Percentiles rank a stretch among this genome's conserved stretches.
Conservation (phyloP, 2,797 vertebrate genomes). For the Paratrypauchen microcephalus region DNA sequence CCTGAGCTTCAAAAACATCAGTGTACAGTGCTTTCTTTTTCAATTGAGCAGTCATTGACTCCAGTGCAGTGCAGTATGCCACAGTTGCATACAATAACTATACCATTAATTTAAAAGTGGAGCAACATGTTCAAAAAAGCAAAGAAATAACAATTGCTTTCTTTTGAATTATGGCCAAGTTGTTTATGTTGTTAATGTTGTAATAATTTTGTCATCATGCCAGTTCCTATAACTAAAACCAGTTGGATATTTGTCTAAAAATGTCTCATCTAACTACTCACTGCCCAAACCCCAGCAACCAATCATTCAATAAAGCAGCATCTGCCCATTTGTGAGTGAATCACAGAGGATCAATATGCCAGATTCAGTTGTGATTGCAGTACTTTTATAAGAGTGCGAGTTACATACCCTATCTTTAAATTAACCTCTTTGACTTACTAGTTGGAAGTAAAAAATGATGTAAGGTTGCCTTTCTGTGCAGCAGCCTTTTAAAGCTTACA, state of each 20-base stretch:
- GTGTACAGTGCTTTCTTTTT: conserved; percentile 1
- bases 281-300: too few relatives aligned
- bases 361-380: neutral
- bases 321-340: too few relatives aligned
- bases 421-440: neutral
- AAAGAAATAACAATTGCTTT: neutral
- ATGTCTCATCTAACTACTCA: too few relatives aligned
- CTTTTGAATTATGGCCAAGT: neutral
- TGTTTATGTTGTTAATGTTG: neutral
- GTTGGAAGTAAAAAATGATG: neutral
- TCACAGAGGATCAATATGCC: neutral
- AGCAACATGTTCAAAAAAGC: neutral
- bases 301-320: too few relatives aligned
- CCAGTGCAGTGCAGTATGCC: neutral
- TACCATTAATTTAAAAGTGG: neutral
- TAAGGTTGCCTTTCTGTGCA: conserved; percentile 15
- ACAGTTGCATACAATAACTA: too few relatives aligned
- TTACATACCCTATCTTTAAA: neutral
- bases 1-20: conserved; percentile 25
- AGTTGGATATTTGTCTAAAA: too few relatives aligned
- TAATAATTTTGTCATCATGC: neutral
- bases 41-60: neutral
- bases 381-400: neutral
- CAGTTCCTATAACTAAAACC: too few relatives aligned
- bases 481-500: conserved; percentile 20